Evolutionary conservation across 1,140 invertebrate species (phyloP).

Genomic region (Lepidurus packardi): DNA sequence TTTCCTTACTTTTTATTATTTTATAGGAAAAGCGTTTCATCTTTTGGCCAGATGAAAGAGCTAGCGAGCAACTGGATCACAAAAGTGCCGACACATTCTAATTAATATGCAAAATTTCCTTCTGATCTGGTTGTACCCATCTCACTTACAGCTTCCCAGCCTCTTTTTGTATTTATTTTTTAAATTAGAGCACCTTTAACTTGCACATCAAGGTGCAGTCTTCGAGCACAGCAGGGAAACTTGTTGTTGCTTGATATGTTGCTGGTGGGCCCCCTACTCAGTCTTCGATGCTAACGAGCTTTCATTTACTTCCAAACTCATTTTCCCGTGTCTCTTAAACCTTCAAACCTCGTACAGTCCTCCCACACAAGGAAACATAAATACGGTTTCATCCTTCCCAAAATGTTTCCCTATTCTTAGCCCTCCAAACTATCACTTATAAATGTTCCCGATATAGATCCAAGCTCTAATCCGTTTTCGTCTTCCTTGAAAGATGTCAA

Average conservation of each 20-base stretch:
- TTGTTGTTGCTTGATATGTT: neutral
- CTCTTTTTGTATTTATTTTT: neutral
- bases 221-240: conserved; percentile 13
- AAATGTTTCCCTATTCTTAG: too few species aligned
- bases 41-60: neutral
- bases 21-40: neutral
- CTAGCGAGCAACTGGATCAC: neutral
- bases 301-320: conserved; percentile 9
- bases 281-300: conserved; percentile 1
- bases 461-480: too few species aligned
- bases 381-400: too few species aligned
- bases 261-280: neutral
- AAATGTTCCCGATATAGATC: too few species aligned
- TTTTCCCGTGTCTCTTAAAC: neutral
- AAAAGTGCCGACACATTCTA: neutral
- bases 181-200: conserved; percentile 7
- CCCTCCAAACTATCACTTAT: too few species aligned
- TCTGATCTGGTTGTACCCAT: neutral
- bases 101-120: neutral
- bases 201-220: neutral
- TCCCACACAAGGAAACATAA: too few species aligned
- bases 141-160: neutral
- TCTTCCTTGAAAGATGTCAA: too few species aligned
- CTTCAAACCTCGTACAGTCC: neutral
- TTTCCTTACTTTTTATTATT: neutral